These are phyloP conservation scores for Chlamydotis undulata DNA, from an alignment of 2,113 vertebrate genomes.

Conservation along the genomic window DNA sequence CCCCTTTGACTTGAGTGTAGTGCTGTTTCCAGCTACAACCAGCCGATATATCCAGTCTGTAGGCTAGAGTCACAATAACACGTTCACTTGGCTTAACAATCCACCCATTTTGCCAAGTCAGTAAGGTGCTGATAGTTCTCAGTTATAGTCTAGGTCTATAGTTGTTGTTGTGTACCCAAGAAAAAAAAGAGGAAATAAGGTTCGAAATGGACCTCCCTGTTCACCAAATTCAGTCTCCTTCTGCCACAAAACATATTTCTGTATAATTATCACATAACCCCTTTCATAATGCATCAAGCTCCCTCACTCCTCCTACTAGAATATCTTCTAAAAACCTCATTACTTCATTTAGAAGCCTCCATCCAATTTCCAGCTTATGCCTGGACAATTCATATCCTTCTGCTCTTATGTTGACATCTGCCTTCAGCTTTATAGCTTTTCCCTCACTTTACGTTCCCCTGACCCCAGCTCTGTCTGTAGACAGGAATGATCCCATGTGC, in stretches of 20 bases:
- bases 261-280: background rate
- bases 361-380: background rate
- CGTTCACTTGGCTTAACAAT: background rate
- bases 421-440: background rate
- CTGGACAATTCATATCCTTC: background rate
- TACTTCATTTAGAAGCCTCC: background rate
- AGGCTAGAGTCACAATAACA: background rate
- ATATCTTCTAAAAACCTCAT: background rate
- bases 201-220: background rate
- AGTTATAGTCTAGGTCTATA: background rate
- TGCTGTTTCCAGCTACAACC: background rate
- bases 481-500: background rate
- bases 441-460: rapidly evolving
- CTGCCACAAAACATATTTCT: background rate
- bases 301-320: background rate
- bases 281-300: background rate
- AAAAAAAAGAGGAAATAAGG: background rate
- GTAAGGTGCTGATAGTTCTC: background rate
- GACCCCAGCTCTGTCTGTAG: background rate
- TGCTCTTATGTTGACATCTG: background rate
- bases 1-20: background rate
- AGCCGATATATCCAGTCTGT: background rate
- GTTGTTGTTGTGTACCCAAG: background rate
- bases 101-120: background rate
- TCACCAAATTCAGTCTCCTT: background rate